Evolutionary conservation across 2,888 invertebrate species (phyloP), one percentile per base, ranked within the genome.

Genomic region (Apantesis nais): DNA sequence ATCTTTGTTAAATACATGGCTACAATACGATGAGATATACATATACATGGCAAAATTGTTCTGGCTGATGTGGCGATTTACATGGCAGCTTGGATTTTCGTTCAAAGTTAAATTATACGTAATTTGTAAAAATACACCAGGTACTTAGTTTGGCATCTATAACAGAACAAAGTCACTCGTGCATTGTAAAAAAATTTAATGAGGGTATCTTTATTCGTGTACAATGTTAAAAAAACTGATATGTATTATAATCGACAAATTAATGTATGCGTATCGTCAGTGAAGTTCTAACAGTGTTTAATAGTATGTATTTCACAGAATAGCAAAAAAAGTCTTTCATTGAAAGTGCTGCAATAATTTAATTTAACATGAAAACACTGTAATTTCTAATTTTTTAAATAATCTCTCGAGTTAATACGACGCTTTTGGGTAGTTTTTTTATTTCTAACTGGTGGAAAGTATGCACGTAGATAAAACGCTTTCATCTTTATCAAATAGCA

Each of bases 21-120:
- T 86, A 86, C 75, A 78, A 77, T 81, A 81, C 75, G 78, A 76
- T 72, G 71, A 77, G 71, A 77, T 78, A 69, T 75, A 84, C 70
- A 83, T 79, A 81, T 75, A 83, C 74, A 85, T 86, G 85, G 86
- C 85, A 85, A 83, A 85, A 83, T 80, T 75, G 79, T 78, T 80
- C 77, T 80, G 77, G 79, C 79, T 83, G 81, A 82, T 75, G 72
- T 69, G 81, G 82, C 79, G 78, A 75, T 76, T 79, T 78, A 80
- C 78, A 86, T 86, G 85, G 86, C 86, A 84, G 82, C 86, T 82
- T 80, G 75, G 78, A 77, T 78, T 76, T 79, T 84, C 75, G 77
- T 74, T 78, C 76, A 70, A 76, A 78, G 65, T 65, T 48, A 65
- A 65, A 65, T 65, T 65, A 65, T 65, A 65, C 34, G 48, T 52